Conservation (phyloP, 2,797 vertebrate species). For the Corythornis leucogaster region DNA sequence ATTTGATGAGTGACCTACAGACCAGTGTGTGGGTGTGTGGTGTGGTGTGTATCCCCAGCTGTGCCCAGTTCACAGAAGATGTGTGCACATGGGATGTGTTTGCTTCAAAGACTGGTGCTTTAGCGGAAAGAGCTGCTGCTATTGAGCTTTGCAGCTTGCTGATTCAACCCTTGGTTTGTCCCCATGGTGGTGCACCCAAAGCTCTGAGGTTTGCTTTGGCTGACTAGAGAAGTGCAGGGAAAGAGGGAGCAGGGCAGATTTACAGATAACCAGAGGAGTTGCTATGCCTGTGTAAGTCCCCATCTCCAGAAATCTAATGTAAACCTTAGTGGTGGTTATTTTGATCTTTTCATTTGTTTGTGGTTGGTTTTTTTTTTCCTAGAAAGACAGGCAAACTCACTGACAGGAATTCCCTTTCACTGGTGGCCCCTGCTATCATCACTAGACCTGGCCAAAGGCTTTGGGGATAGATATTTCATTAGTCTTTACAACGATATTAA, state of each 20-base stretch:
- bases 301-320: not conserved
- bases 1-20: not conserved
- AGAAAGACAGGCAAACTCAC: not conserved
- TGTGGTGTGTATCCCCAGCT: not conserved
- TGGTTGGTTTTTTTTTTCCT: not conserved
- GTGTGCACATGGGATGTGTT: not conserved
- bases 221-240: not conserved
- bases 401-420: not conserved
- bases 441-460: not conserved
- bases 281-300: too few relatives aligned
- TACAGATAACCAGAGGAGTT: not conserved
- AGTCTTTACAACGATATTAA: not conserved
- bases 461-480: not conserved
- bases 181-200: not conserved
- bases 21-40: not conserved
- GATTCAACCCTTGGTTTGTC: not conserved
- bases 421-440: not conserved
- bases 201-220: not conserved
- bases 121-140: not conserved
- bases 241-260: not conserved
- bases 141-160: not conserved
- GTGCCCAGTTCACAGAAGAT: slow-evolving; percentile 10
- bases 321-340: accelerated
- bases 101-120: not conserved
- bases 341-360: not conserved